These are phyloP conservation scores for Nemapogon koenigi DNA, from an alignment of 2,888 invertebrate genomes.

Conservation along the genomic window DNA sequence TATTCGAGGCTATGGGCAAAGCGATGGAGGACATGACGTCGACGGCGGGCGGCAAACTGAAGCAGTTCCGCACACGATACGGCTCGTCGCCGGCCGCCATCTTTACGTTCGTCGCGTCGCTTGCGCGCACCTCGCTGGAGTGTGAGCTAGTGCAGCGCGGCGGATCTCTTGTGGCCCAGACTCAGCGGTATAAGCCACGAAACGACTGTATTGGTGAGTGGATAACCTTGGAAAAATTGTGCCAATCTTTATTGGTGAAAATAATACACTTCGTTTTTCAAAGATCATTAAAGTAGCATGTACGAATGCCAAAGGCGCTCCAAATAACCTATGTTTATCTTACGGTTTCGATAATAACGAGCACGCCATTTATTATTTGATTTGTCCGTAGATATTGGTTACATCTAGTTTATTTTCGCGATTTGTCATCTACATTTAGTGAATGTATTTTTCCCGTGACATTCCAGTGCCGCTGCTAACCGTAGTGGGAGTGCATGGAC, in stretches of 20 bases:
- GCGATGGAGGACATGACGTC: constrained; percentile 95
- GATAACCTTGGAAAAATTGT: not conserved
- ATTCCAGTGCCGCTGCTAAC: constrained; percentile 85
- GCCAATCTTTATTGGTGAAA: not conserved
- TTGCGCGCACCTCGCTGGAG: constrained; percentile 91
- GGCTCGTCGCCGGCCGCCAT: constrained; percentile 62
- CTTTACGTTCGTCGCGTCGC: constrained; percentile 88
- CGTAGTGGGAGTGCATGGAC: constrained; percentile 85
- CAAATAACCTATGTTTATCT: no score
- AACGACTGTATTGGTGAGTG: constrained; percentile 78
- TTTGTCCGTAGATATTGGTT: not conserved
- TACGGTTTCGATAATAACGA: no score
- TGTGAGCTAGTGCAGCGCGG: constrained; percentile 89
- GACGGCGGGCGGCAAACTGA: constrained; percentile 82
- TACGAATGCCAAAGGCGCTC: no score
- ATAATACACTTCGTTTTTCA: no score
- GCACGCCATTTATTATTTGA: not conserved
- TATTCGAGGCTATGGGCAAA: constrained; percentile 88
- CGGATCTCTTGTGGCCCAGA: constrained; percentile 42
- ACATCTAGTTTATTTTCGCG: no score
- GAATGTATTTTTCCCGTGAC: no score
- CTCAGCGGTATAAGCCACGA: constrained; percentile 69
- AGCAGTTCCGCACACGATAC: constrained; percentile 73
- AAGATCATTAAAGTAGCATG: no score
- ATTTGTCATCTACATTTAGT: no score